Conservation (phyloP, 2,113 vertebrate genomes). For the Pelobates fuscus region DNA sequence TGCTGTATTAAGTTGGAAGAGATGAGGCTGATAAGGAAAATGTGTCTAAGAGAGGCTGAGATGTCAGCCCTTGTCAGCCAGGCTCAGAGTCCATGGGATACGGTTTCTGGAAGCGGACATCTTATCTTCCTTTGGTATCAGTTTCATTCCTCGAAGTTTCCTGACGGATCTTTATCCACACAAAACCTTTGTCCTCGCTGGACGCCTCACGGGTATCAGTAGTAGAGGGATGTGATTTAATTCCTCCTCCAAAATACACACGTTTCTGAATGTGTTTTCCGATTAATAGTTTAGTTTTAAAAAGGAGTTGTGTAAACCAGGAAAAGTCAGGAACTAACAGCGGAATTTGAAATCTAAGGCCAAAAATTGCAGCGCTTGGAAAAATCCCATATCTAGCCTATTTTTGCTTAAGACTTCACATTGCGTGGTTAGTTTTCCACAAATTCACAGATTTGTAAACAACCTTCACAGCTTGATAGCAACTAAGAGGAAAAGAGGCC, state of each 20-base stretch:
- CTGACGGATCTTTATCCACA: background rate
- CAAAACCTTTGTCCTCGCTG: background rate
- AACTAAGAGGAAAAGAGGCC: too few species aligned
- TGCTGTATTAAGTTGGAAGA: background rate
- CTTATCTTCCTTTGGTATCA: conserved; percentile 4
- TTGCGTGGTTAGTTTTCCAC: too few species aligned
- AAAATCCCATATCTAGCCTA: too few species aligned
- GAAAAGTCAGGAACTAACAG: too few species aligned
- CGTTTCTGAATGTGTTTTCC: too few species aligned
- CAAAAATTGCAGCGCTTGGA: too few species aligned
- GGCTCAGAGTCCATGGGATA: background rate
- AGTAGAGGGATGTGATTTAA: background rate
- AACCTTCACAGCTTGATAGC: too few species aligned
- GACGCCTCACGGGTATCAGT: background rate
- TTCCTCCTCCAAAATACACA: background rate
- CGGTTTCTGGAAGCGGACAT: background rate
- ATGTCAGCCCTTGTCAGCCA: conserved; percentile 19
- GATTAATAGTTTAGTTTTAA: too few species aligned
- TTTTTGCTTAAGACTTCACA: too few species aligned
- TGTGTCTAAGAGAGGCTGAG: background rate
- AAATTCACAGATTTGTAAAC: too few species aligned
- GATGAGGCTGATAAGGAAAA: conserved; percentile 9
- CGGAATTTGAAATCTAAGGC: too few species aligned
- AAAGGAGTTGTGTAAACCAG: too few species aligned
- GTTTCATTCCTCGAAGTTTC: background rate